These are phyloP conservation scores for Brotula barbata DNA, from an alignment of 2,797 vertebrate genomes.

Conservation along the genomic window DNA sequence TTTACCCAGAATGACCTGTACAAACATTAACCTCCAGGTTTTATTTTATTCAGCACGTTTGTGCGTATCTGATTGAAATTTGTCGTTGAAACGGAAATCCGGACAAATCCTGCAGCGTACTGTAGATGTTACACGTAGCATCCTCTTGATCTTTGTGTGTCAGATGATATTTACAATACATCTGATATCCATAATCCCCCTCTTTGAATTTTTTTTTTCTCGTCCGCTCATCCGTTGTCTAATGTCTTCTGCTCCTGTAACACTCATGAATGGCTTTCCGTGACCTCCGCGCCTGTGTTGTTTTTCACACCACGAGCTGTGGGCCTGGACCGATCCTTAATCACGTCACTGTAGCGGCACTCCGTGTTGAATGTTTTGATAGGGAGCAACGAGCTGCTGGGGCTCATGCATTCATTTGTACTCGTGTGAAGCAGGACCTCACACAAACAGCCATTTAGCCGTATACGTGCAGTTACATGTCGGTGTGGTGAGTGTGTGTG, in stretches of 20 bases:
- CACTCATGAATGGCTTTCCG: constrained; percentile 20
- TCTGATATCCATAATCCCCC: neutral
- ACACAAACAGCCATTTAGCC: constrained; percentile 31
- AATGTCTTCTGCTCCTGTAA: neutral
- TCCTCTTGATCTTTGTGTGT: neutral
- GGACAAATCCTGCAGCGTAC: too few relatives aligned
- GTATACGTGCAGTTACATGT: neutral
- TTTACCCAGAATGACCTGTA: constrained; percentile 19
- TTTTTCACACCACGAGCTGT: constrained; percentile 18
- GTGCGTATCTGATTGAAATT: constrained; percentile 15
- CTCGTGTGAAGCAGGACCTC: constrained; percentile 50
- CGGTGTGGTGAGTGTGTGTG: neutral
- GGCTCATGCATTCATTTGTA: constrained; percentile 40
- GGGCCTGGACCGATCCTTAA: constrained; percentile 26
- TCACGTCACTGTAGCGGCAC: constrained; percentile 20
- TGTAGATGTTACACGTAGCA: neutral
- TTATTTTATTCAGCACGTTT: constrained; percentile 15
- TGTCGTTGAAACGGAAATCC: too few relatives aligned
- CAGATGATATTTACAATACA: neutral
- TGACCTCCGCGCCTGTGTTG: constrained; percentile 30
- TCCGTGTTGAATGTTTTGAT: constrained; percentile 40
- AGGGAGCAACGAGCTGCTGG: constrained; percentile 38
- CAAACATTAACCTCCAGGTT: constrained; percentile 29
- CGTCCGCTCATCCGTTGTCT: neutral
- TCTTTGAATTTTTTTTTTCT: neutral